Evolutionary conservation across 2,888 invertebrate species (phyloP), one percentile per base, ranked within the genome.

Genomic region (Rotaria sp.): DNA sequence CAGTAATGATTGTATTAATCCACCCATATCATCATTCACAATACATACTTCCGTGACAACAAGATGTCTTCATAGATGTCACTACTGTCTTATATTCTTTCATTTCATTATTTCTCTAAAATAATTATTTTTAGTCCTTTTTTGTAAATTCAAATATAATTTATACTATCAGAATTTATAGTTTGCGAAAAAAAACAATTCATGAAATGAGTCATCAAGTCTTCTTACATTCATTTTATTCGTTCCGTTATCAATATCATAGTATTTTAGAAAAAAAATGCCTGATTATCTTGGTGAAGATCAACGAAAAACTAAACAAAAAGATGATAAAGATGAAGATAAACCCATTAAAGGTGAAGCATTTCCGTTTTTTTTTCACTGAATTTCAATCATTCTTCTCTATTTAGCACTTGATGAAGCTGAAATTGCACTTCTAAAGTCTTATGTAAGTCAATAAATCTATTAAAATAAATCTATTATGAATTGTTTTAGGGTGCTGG

Each of bases 401-500:
- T 4, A 93, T 94, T 88, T 92, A 96, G 97, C 96, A 87, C 93
- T 99, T 87, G 98, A 99, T 92, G 99, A 99, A 92, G 97, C 95
- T 75, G 99, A 99, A 91, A 99, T 99, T 90, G 96, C 96, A 85
- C 93, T 99, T 80, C 92, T 99, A 85, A 99, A 99, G 92, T 95
- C 96, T 87, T 99, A 98, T 91, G 96, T 96, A 93, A 95, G 95
- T 94, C 88, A 85, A 15, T 26, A 2, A 11, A 80, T 13, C 15
- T 74, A 11, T 26, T 80, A 74, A 55, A 35, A 50, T 85, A 52
- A 87, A 87, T 52, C 26, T 85, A 24, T 99, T 87, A 99, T 92
- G 99, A 99, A 99, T 99, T 90, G 96, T 96, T 85, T 93, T 90
- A 95, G 95, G 98, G 99, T 26, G 96, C 97, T 93, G 98, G 98